Evolutionary conservation across 2,888 invertebrate genomes (phyloP).

Genomic region (Hydropsyche betteni): DNA sequence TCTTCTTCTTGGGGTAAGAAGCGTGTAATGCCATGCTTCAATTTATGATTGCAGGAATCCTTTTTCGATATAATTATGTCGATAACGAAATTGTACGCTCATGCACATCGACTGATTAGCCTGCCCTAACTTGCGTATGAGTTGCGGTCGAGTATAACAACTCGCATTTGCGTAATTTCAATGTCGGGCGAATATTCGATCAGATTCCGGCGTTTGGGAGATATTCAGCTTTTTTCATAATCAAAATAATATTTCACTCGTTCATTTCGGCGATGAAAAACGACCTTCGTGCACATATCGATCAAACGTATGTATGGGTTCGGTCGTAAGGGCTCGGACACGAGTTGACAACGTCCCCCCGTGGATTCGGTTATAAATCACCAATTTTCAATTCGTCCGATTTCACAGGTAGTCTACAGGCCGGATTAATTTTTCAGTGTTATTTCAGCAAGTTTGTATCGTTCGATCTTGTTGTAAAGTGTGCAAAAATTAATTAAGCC

Average conservation of each 20-base stretch:
- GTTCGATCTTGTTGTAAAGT: constrained; percentile 37
- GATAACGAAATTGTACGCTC: constrained; percentile 22
- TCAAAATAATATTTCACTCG: no score
- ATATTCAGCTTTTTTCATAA: no score
- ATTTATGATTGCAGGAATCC: constrained; percentile 29
- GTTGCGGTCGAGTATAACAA: no score
- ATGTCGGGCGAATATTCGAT: no score
- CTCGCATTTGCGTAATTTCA: no score
- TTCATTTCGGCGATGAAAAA: no score
- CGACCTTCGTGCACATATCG: background rate
- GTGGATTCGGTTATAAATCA: constrained; percentile 14
- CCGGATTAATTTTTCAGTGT: background rate
- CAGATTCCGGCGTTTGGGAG: no score
- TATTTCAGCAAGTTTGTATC: constrained; percentile 19
- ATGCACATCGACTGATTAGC: no score
- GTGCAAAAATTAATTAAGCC: constrained; percentile 50
- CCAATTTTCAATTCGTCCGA: constrained; percentile 23
- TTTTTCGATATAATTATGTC: constrained; percentile 23
- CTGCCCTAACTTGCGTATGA: no score
- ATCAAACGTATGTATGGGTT: background rate
- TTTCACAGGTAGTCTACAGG: no score
- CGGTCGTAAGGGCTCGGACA: constrained; percentile 5
- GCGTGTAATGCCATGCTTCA: constrained; percentile 13
- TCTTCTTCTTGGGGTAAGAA: constrained; percentile 15
- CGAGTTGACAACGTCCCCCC: constrained; percentile 27